Conservation (phyloP, 2,113 vertebrate genomes). For the Pteronura brasiliensis region DNA sequence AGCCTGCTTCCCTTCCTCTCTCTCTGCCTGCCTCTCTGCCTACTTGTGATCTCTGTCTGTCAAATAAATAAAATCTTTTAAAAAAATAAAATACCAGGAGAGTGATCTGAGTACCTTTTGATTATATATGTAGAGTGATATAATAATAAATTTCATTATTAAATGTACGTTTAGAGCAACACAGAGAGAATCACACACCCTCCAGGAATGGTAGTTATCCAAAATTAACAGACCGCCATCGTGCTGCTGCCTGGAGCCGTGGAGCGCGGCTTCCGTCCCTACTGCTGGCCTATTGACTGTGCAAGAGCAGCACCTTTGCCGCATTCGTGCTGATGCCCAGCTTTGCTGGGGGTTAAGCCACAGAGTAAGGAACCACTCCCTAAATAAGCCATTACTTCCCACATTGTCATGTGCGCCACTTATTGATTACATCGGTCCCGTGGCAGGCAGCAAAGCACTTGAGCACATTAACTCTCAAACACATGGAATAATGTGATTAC, state of each 20-base stretch:
- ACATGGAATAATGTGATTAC: not conserved
- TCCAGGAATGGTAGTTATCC: not conserved
- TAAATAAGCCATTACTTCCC: not conserved
- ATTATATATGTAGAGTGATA: not conserved
- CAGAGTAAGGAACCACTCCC: not conserved
- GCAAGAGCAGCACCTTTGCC: not conserved
- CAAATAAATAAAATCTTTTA: no score
- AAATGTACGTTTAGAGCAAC: not conserved
- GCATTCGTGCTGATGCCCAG: not conserved
- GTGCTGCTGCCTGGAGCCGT: rapidly evolving
- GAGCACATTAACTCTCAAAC: not conserved
- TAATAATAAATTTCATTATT: not conserved
- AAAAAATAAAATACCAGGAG: not conserved
- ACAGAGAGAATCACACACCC: not conserved
- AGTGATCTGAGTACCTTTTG: not conserved
- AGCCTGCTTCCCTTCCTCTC: no score
- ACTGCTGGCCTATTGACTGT: not conserved
- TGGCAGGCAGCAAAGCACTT: not conserved
- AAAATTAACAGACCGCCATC: not conserved
- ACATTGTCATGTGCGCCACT: no score
- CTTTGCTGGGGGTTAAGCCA: not conserved
- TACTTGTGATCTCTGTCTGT: no score
- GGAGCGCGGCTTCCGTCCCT: rapidly evolving
- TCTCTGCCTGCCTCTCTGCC: no score
- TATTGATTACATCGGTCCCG: not conserved